Evolutionary conservation across 2,113 vertebrate species (phyloP).

Genomic region (Triplophysa dalaica): DNA sequence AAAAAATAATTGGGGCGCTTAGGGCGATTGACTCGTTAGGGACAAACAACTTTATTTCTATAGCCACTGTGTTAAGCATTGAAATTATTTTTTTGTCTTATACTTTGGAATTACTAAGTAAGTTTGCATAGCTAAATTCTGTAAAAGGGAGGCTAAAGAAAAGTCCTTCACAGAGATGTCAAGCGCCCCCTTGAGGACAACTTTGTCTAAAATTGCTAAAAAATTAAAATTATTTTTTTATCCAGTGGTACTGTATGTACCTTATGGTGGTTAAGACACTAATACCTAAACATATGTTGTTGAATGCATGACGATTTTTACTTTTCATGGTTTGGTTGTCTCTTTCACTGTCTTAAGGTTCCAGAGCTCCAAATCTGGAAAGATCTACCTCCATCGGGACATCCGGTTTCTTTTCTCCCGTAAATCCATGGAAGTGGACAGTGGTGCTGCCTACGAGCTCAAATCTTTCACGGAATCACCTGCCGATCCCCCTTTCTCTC

Average conservation of each 20-base stretch:
- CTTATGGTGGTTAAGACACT: not conserved
- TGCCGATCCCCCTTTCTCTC: conserved; percentile 92
- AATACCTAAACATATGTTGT: not conserved
- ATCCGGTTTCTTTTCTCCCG: conserved; percentile 97
- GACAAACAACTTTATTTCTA: too few species aligned
- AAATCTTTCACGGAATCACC: conserved; percentile 97
- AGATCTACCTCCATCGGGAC: conserved; percentile 99
- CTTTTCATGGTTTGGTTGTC: not conserved
- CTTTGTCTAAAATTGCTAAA: too few species aligned
- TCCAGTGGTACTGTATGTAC: not conserved
- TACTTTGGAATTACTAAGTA: too few species aligned
- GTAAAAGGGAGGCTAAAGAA: too few species aligned
- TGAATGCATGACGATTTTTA: not conserved
- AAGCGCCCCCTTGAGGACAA: not conserved
- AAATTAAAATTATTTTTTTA: too few species aligned
- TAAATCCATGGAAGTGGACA: conserved; percentile 99
- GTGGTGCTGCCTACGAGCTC: conserved; percentile 97
- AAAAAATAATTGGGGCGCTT: too few species aligned
- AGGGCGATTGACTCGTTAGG: too few species aligned
- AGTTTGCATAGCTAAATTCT: too few species aligned
- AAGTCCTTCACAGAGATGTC: not conserved
- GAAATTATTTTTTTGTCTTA: too few species aligned
- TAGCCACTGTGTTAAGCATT: too few species aligned
- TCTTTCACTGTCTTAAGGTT: conserved; percentile 78
- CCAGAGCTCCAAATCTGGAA: conserved; percentile 99